These are phyloP conservation scores for Brachyistius frenatus DNA, from an alignment of 2,113 vertebrate species.

Conservation along the genomic window DNA sequence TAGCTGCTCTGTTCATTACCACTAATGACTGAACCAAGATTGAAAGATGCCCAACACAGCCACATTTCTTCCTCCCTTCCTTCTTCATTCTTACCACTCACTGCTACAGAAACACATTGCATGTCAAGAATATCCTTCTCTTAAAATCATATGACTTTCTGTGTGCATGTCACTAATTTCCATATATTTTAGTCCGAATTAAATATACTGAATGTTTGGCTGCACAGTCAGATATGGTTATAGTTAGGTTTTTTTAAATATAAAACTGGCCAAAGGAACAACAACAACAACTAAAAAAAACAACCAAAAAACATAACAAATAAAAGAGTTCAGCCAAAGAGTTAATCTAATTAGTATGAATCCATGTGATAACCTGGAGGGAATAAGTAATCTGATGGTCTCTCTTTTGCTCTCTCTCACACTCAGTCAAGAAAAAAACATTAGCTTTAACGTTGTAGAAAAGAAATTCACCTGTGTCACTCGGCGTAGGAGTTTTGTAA, in stretches of 20 bases:
- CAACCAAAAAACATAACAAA: conserved; percentile 1
- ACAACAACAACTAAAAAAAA: not conserved
- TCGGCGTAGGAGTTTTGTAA: not conserved
- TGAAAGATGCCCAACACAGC: conserved; percentile 8
- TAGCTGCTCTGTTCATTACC: conserved; percentile 18
- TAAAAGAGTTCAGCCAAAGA: not conserved
- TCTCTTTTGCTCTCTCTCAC: not conserved
- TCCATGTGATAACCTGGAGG: conserved; percentile 1
- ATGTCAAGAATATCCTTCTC: too few species aligned
- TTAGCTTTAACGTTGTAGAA: not conserved
- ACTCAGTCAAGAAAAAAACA: conserved; percentile 2
- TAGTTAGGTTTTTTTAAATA: not conserved
- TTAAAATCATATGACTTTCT: not conserved
- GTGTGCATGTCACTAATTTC: not conserved
- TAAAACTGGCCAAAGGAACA: not conserved
- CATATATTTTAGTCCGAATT: too few species aligned
- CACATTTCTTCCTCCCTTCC: accelerated
- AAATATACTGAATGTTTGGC: too few species aligned
- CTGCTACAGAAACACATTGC: not conserved
- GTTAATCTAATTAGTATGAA: conserved; percentile 11
- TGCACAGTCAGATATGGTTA: too few species aligned
- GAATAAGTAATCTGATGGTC: not conserved
- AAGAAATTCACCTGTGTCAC: conserved; percentile 20
- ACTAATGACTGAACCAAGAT: conserved; percentile 36
- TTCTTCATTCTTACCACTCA: not conserved